phyloP scores from a whole-genome alignment of 2,888 invertebrate genomes.

The Notodonta dromedarius region DNA sequence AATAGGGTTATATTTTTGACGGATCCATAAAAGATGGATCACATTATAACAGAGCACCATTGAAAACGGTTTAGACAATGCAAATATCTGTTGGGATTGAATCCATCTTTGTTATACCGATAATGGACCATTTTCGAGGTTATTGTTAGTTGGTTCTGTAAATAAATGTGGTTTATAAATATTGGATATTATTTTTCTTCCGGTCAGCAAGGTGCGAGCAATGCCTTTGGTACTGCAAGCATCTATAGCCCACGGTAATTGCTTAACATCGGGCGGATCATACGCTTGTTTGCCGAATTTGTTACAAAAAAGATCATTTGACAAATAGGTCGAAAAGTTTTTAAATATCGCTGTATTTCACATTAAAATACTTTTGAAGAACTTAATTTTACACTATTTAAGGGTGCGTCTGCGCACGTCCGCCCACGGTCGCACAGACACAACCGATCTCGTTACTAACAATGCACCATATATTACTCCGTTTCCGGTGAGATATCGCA shows the following conservation, averaged over 20 bases:
- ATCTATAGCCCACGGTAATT: too few relatives aligned
- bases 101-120: slow-evolving; percentile 16
- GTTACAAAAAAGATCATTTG: too few relatives aligned
- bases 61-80: slow-evolving; percentile 39
- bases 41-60: slow-evolving; percentile 62
- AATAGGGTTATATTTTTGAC: slow-evolving; percentile 69
- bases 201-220: too few relatives aligned
- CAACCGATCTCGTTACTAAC: slow-evolving; percentile 81
- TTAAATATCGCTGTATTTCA: too few relatives aligned
- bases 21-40: slow-evolving; percentile 78
- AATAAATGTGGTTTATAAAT: too few relatives aligned
- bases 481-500: slow-evolving; percentile 77
- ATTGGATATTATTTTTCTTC: too few relatives aligned
- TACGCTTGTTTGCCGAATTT: too few relatives aligned
- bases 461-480: slow-evolving; percentile 81
- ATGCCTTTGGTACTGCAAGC: too few relatives aligned
- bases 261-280: too few relatives aligned
- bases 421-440: slow-evolving; percentile 67
- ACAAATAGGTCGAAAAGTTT: too few relatives aligned
- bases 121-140: slow-evolving; percentile 16
- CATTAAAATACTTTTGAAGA: slow-evolving; percentile 17
- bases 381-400: slow-evolving; percentile 46
- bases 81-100: slow-evolving; percentile 17
- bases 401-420: slow-evolving; percentile 43
- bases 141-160: not conserved